Conservation (phyloP, 2,888 invertebrate genomes). For the Rapana venosa region DNA sequence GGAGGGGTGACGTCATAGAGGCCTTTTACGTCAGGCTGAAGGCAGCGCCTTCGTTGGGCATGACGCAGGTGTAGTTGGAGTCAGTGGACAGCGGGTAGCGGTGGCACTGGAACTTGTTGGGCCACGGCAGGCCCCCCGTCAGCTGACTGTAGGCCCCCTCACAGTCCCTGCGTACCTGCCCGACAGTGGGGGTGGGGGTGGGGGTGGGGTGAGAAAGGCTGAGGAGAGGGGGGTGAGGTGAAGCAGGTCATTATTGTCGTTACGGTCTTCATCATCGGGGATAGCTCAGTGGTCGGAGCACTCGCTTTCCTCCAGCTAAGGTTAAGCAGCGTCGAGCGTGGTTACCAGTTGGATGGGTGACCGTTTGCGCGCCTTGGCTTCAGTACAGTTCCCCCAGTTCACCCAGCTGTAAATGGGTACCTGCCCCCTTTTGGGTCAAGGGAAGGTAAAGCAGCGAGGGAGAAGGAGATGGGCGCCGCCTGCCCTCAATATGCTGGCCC, state of each 20-base stretch:
- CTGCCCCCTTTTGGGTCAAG: no score
- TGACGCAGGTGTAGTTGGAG: constrained; percentile 53
- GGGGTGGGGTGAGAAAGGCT: background rate
- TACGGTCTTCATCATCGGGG: background rate
- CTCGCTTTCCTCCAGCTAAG: no score
- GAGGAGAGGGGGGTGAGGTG: background rate
- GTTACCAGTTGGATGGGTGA: no score
- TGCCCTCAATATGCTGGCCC: no score
- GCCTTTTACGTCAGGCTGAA: background rate
- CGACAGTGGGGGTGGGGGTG: background rate
- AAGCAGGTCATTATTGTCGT: no score
- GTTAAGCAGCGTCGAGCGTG: no score
- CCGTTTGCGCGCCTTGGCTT: no score
- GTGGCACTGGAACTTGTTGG: constrained; percentile 71
- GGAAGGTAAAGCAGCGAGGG: no score
- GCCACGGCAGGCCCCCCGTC: constrained; percentile 66
- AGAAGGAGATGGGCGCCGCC: no score
- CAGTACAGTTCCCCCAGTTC: no score
- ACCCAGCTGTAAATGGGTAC: no score
- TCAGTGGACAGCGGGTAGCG: constrained; percentile 56
- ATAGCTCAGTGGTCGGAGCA: no score
- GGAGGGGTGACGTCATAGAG: background rate
- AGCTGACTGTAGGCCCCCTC: constrained; percentile 49
- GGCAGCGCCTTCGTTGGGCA: constrained; percentile 54
- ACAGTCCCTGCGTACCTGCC: constrained; percentile 56